These are phyloP conservation scores for Scrobipalpa costella DNA, from an alignment of 2,888 invertebrate species.

Conservation along the genomic window DNA sequence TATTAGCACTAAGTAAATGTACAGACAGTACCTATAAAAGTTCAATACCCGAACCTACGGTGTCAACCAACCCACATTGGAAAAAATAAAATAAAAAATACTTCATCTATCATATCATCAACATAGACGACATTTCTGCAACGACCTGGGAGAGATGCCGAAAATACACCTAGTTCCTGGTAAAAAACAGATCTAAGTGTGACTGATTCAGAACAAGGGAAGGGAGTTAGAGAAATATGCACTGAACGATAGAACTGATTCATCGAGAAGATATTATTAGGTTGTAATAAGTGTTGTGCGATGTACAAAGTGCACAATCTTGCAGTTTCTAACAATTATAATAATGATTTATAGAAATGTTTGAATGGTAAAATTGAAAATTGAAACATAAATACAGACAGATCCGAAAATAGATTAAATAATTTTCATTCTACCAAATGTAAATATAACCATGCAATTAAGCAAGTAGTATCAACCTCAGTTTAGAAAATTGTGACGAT, in stretches of 20 bases:
- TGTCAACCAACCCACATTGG: background rate
- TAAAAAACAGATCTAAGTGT: conserved; percentile 34
- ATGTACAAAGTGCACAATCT: background rate
- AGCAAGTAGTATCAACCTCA: too few species aligned
- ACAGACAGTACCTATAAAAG: background rate
- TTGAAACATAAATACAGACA: too few species aligned
- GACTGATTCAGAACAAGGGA: conserved; percentile 43
- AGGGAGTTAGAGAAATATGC: conserved; percentile 11
- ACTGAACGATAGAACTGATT: background rate
- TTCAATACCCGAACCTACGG: background rate
- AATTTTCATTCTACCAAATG: too few species aligned
- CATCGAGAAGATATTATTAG: background rate
- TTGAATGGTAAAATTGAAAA: too few species aligned
- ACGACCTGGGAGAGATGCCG: conserved; percentile 65
- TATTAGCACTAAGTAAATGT: background rate
- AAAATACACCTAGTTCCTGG: conserved; percentile 54
- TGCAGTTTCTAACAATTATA: background rate
- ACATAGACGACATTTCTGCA: conserved; percentile 42
- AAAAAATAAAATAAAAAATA: background rate
- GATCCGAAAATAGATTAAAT: too few species aligned
- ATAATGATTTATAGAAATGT: too few species aligned
- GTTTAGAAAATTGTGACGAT: too few species aligned
- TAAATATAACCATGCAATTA: too few species aligned
- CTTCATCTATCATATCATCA: conserved; percentile 7
- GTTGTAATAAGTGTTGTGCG: background rate